A percentile compares a stretch with the other conserved stretches of the same genome.
Evolutionary conservation across 2,113 vertebrate genomes (phyloP).

Genomic region (Boulengerochromis microlepis): DNA sequence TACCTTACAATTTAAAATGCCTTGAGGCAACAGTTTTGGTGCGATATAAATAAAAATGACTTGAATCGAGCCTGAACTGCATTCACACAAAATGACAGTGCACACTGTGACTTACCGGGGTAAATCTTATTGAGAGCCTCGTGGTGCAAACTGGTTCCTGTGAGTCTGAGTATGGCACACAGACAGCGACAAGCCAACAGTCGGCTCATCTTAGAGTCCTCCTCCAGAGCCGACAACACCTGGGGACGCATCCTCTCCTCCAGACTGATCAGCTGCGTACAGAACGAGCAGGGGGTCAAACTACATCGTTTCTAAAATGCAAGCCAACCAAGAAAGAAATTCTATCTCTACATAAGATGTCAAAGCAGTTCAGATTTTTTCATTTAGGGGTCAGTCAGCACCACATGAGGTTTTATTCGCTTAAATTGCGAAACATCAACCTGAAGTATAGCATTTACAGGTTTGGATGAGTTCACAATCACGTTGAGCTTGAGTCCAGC

Average conservation of each 20-base stretch:
- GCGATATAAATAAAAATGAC: neutral
- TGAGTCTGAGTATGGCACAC: slow-evolving; percentile 58
- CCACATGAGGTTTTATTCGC: neutral
- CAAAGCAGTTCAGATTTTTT: neutral
- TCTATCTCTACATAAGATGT: neutral
- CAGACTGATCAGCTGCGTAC: slow-evolving; percentile 69
- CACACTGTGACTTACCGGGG: slow-evolving; percentile 70
- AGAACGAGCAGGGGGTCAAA: neutral
- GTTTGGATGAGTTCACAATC: neutral
- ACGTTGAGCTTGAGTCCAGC: neutral
- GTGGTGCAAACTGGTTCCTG: slow-evolving; percentile 55
- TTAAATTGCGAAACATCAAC: neutral
- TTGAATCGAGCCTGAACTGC: neutral
- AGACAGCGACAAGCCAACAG: slow-evolving; percentile 81
- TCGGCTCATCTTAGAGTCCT: slow-evolving; percentile 81
- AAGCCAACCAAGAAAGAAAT: neutral
- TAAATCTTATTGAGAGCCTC: slow-evolving; percentile 82
- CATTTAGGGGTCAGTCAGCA: neutral
- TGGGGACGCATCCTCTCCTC: slow-evolving; percentile 68
- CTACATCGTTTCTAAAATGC: neutral
- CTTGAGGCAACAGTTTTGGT: neutral
- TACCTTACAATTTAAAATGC: neutral
- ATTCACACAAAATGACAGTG: neutral
- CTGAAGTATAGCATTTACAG: neutral
- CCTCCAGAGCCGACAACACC: slow-evolving; percentile 80